phyloP scores from a whole-genome alignment of 2,797 vertebrate genomes.

The Masticophis lateralis region DNA sequence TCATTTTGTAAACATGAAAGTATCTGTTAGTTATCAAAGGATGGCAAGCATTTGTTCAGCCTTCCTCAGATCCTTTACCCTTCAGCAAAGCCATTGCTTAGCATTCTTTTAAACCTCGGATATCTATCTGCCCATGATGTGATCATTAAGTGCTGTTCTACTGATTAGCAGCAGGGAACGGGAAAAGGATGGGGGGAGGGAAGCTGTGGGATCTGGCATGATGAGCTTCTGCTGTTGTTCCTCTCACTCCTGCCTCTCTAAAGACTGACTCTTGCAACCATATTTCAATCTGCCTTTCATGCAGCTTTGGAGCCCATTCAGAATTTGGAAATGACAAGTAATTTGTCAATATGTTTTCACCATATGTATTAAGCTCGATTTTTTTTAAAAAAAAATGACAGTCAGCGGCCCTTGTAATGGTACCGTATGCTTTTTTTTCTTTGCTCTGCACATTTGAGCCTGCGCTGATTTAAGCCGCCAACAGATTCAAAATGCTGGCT shows the following conservation, averaged over 20 bases:
- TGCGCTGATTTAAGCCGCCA: conserved; percentile 45
- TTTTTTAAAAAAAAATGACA: conserved; percentile 47
- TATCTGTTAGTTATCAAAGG: neutral
- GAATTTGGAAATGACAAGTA: conserved; percentile 65
- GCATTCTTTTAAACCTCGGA: conserved; percentile 23
- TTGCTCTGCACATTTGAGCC: conserved; percentile 47
- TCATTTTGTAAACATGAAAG: neutral
- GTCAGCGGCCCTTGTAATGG: conserved; percentile 55
- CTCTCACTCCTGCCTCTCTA: conserved; percentile 44
- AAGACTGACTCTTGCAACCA: neutral
- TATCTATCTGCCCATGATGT: neutral
- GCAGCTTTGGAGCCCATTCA: conserved; percentile 66
- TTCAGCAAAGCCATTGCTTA: conserved; percentile 11
- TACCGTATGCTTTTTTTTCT: conserved; percentile 47
- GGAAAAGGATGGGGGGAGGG: neutral
- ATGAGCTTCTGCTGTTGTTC: neutral
- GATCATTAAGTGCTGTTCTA: conserved; percentile 6
- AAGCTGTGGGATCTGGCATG: conserved; percentile 17
- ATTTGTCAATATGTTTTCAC: conserved; percentile 65
- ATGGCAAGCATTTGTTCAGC: neutral
- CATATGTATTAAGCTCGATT: conserved; percentile 47
- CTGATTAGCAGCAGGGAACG: conserved; percentile 19
- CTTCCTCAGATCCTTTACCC: neutral
- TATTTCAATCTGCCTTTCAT: conserved; percentile 47
- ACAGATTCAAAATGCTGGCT: conserved; percentile 51